phyloP scores from a whole-genome alignment of 2,888 invertebrate species.

The Ormyrus thymus region DNA sequence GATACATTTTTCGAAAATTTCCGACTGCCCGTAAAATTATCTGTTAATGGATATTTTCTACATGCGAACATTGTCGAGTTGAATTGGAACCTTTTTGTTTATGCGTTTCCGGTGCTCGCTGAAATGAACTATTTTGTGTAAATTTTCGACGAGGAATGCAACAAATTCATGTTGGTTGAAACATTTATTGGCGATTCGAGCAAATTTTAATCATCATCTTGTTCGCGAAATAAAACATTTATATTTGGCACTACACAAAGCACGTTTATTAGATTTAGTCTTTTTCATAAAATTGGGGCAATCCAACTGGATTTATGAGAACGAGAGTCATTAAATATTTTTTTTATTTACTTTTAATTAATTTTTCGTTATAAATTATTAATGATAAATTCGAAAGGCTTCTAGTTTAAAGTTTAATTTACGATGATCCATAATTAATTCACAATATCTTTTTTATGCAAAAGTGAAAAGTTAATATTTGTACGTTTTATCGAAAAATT shows the following conservation, averaged over 20 bases:
- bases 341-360: constrained; percentile 6
- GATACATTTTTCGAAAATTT: constrained; percentile 2
- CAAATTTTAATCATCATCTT: neutral
- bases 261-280: too few species aligned
- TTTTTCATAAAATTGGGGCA: too few species aligned
- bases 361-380: neutral
- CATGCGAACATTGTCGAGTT: neutral
- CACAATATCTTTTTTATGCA: constrained; percentile 19
- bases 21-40: neutral
- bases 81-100: constrained; percentile 20
- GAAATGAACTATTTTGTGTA: neutral
- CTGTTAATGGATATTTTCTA: neutral
- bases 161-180: too few species aligned
- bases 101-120: neutral
- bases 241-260: too few species aligned
- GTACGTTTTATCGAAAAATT: constrained; percentile 26
- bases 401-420: too few species aligned
- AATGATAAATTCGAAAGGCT: too few species aligned
- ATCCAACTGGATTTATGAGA: too few species aligned
- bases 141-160: too few species aligned
- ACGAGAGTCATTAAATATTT: neutral
- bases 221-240: too few species aligned
- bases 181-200: too few species aligned
- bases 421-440: constrained; percentile 4
- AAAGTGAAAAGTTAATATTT: constrained; percentile 6